These are phyloP conservation scores for Tetramorium simillimum DNA, from an alignment of 1,140 invertebrate species.

Conservation along the genomic window DNA sequence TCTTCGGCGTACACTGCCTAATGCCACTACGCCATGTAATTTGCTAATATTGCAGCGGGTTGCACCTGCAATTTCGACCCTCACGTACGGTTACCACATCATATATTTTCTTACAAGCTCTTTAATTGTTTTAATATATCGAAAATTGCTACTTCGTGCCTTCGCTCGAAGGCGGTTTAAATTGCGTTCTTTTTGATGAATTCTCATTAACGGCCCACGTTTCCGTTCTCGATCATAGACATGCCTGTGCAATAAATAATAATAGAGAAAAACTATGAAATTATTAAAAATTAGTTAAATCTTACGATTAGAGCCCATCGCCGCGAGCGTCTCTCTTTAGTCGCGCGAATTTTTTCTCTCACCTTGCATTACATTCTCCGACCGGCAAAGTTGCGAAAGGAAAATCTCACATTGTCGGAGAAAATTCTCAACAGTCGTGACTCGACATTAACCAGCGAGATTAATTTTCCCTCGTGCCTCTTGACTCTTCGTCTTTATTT, in stretches of 20 bases:
- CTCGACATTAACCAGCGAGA: not conserved
- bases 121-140: slow-evolving; percentile 44
- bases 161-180: not conserved
- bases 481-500: not conserved
- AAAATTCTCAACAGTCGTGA: slow-evolving; percentile 7
- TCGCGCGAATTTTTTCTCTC: not conserved
- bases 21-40: slow-evolving; percentile 55
- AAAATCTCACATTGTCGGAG: not conserved
- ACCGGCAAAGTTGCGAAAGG: not conserved
- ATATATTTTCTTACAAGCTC: not conserved
- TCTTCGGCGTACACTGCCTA: slow-evolving; percentile 32
- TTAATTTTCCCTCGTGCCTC: slow-evolving; percentile 25
- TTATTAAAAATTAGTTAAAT: slow-evolving; percentile 5
- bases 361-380: not conserved
- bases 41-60: slow-evolving; percentile 33
- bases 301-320: not conserved
- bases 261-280: slow-evolving; percentile 4
- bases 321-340: not conserved
- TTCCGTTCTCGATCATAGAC: not conserved
- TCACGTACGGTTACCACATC: slow-evolving; percentile 24
- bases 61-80: slow-evolving; percentile 34
- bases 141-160: slow-evolving; percentile 16
- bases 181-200: not conserved
- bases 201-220: slow-evolving; percentile 11
- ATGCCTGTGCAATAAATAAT: not conserved